A percentile compares a stretch with the other conserved stretches of the same genome.
Evolutionary conservation across 2,797 vertebrate genomes (phyloP).

Genomic region (Lagorchestes hirsutus): DNA sequence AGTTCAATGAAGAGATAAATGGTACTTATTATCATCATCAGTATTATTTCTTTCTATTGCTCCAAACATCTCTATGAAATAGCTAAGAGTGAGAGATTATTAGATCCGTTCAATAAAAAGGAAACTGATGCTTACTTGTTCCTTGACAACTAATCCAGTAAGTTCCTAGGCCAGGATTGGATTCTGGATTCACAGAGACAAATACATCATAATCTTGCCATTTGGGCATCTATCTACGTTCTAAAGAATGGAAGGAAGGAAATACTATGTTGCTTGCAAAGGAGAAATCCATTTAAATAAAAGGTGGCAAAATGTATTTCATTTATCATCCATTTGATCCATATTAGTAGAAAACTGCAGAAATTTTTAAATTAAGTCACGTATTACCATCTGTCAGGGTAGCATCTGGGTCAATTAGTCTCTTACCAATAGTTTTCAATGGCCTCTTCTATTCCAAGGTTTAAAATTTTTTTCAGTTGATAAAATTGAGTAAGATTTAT

Average conservation of each 20-base stretch:
- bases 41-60: slow-evolving; percentile 44
- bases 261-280: slow-evolving; percentile 10
- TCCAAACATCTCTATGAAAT: background rate
- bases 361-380: background rate
- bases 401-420: background rate
- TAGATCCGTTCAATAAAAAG: slow-evolving; percentile 29
- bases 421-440: slow-evolving; percentile 15
- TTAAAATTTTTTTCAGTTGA: slow-evolving; percentile 31
- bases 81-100: background rate
- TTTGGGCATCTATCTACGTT: background rate
- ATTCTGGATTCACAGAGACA: slow-evolving; percentile 7
- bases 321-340: background rate
- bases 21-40: slow-evolving; percentile 9
- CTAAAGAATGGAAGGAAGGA: slow-evolving; percentile 18
- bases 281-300: slow-evolving; percentile 25
- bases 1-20: slow-evolving; percentile 56
- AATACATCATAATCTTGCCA: slow-evolving; percentile 15
- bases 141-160: background rate
- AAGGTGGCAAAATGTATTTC: background rate
- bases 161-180: background rate
- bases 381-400: background rate
- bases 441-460: background rate
- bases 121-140: background rate
- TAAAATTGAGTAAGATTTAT: slow-evolving; percentile 1
- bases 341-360: background rate